Conservation (phyloP, 1,140 invertebrate genomes). For the Pteromalus puparum region DNA sequence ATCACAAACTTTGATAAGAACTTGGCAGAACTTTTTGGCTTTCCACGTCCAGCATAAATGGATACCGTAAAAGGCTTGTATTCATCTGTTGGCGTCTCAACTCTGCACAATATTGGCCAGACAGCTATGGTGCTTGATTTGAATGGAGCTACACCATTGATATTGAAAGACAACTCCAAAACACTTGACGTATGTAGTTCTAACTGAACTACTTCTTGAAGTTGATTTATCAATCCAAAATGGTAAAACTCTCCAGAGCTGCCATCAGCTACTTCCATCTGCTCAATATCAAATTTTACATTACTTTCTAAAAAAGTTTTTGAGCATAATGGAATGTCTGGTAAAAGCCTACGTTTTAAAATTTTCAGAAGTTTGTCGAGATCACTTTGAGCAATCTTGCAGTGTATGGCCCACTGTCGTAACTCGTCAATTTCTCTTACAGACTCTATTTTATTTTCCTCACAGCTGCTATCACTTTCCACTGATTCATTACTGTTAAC, state of each 20-base stretch:
- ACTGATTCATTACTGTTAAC: too few species aligned
- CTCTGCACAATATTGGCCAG: conserved; percentile 37
- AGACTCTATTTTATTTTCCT: too few species aligned
- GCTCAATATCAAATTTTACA: background rate
- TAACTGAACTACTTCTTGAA: background rate
- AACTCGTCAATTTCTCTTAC: too few species aligned
- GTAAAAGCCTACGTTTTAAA: background rate
- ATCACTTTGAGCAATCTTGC: too few species aligned
- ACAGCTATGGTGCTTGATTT: conserved; percentile 31
- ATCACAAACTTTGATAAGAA: conserved; percentile 37
- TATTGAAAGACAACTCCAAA: conserved; percentile 17
- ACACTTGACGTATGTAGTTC: conserved; percentile 9
- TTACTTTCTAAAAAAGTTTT: background rate
- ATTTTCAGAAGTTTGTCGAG: background rate
- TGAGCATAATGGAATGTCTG: background rate
- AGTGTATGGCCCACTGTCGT: too few species aligned
- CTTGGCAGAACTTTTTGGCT: background rate
- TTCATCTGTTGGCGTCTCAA: background rate
- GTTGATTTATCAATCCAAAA: conserved; percentile 24
- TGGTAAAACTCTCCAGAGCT: conserved; percentile 16
- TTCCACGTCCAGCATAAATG: conserved; percentile 14
- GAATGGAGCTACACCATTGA: conserved; percentile 15
- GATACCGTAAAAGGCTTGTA: conserved; percentile 41
- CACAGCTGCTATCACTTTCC: too few species aligned
- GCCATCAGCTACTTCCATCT: background rate